Base-by-base conservation (phyloP, 2,888 invertebrate genomes). In the Allophyes oxyacanthae region DNA sequence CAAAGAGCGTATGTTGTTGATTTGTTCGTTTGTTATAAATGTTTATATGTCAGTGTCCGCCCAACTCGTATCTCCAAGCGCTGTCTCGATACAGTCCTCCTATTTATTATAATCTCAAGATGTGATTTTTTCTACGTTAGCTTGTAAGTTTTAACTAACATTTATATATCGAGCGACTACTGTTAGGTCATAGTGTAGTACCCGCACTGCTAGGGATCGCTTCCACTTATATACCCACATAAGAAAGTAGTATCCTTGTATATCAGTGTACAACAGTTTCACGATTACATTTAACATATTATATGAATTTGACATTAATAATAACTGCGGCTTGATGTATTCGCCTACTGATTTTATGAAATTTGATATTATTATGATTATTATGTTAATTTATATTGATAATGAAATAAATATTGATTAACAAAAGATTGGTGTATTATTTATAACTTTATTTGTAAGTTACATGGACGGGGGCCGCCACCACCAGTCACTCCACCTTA, bases 91-190 rank as follows among this genome's bases (percentile, higher is more conserved):
- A 65, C 81, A 85, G 84, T 85, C 87, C 88, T 90, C 89, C 89
- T 90, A 90, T 88, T 87, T 90, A 90, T 89, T 87, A 74, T 90
- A 88, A 91, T 92, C 88, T 91, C 91, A 89, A 92, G 86, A 88
- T 91, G 92, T 92, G 92, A 92, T 92, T 91, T 89, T 84, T 86
- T 86, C 84, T 87, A 86, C 84, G 83, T 78, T 92, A 91, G 89
- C 69, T 68, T 63, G 72, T 90, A 92, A 92, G 91, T 82, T 76
- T 75, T 40, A 51, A 90, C 90, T 91, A 92, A 91, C 90, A 78
- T 65, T 76, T 69, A 70, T 79, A 74, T 76, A 75, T 61, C 73
- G 79, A 81, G 67, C 75, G 72, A 75, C 57, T 61, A 67, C 76
- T 63, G 69, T 53, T 82, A 84, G 84, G 81, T 79, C 76, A 70